phyloP scores from a whole-genome alignment of 2,113 vertebrate species.

The Salvelinus sp. region DNA sequence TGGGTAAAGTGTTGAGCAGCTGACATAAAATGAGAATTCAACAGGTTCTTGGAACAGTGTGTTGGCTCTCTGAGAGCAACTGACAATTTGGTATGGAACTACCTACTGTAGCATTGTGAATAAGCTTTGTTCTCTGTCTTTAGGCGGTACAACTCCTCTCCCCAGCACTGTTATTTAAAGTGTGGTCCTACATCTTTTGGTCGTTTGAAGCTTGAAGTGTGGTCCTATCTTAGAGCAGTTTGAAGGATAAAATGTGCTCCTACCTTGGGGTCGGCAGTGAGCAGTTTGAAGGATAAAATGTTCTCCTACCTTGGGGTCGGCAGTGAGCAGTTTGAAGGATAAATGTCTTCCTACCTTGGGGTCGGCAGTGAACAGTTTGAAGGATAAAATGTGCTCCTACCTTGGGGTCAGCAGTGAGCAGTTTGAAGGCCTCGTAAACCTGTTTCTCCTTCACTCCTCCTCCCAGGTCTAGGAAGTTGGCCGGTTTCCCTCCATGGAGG shows the following conservation, averaged over 20 bases:
- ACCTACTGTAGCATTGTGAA: too few relatives aligned
- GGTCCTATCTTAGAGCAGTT: too few relatives aligned
- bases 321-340: slow-evolving; percentile 91
- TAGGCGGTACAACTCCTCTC: too few relatives aligned
- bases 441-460: slow-evolving; percentile 96
- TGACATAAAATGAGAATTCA: background rate
- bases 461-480: slow-evolving; percentile 96
- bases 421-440: slow-evolving; percentile 95
- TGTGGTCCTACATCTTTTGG: too few relatives aligned
- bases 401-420: slow-evolving; percentile 94
- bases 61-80: too few relatives aligned
- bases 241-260: background rate
- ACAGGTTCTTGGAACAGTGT: background rate
- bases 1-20: background rate
- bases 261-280: slow-evolving; percentile 95
- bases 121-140: too few relatives aligned
- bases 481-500: slow-evolving; percentile 92
- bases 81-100: too few relatives aligned
- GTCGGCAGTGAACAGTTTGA: too few relatives aligned
- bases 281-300: slow-evolving; percentile 84
- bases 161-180: too few relatives aligned
- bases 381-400: slow-evolving; percentile 57
- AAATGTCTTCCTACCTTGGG: too few relatives aligned
- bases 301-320: slow-evolving; percentile 87
- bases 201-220: too few relatives aligned